Percentiles rank a stretch among this genome's conserved stretches.
Conservation (phyloP, 1,140 invertebrate species). For the Marisa cornuarietis region DNA sequence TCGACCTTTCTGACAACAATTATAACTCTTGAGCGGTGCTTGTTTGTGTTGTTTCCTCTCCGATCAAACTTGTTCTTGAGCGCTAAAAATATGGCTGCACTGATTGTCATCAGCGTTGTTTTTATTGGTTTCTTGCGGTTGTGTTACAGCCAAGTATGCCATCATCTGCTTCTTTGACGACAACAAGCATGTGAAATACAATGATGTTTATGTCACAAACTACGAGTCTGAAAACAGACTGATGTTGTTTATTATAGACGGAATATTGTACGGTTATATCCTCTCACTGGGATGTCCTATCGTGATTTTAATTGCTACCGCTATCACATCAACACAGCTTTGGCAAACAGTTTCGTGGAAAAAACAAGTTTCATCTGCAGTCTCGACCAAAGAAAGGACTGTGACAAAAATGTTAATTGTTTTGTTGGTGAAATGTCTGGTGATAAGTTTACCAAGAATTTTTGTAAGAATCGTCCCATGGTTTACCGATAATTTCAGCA, state of each 20-base stretch:
- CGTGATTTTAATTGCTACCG: neutral
- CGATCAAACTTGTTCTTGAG: neutral
- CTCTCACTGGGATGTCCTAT: neutral
- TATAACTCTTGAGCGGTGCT: neutral
- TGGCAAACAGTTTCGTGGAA: conserved; percentile 1
- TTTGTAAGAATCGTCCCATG: neutral
- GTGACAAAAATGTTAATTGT: conserved; percentile 11
- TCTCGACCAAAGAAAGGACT: neutral
- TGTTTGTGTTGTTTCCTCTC: conserved; percentile 2
- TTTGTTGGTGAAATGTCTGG: neutral
- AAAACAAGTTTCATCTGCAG: neutral
- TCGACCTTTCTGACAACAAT: conserved; percentile 1
- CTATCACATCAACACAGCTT: neutral
- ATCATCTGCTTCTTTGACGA: neutral
- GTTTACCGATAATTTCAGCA: neutral
- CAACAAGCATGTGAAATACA: too few relatives aligned
- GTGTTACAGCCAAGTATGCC: neutral
- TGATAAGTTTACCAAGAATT: neutral
- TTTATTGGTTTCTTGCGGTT: neutral
- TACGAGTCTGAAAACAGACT: neutral
- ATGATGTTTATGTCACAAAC: neutral
- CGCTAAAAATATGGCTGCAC: neutral
- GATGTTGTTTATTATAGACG: neutral
- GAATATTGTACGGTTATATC: neutral
- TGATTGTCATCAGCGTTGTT: neutral